phyloP scores from a whole-genome alignment of 2,888 invertebrate species.

The Blomia tropicalis region DNA sequence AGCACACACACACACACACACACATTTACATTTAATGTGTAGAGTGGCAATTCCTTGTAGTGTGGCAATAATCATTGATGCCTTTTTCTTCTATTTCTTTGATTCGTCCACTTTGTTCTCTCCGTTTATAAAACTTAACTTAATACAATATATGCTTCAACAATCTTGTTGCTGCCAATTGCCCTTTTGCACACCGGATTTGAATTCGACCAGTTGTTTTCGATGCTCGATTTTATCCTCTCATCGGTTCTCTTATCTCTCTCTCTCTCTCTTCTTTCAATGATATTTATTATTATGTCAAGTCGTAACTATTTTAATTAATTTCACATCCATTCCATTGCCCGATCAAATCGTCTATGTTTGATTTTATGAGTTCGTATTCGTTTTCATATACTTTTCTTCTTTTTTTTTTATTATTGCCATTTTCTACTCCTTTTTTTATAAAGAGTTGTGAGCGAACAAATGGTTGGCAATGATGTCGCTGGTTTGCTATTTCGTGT shows the following conservation, averaged over 20 bases:
- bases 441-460: conserved; percentile 1
- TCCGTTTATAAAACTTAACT: too few species aligned
- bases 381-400: conserved; percentile 7
- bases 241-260: not conserved
- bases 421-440: not conserved
- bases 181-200: not conserved
- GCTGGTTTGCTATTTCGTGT: too few species aligned
- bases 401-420: not conserved
- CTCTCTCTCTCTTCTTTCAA: not conserved
- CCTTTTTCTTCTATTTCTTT: too few species aligned
- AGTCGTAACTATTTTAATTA: conserved; percentile 11
- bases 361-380: conserved; percentile 11
- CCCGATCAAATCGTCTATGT: not conserved
- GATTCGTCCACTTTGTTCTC: too few species aligned
- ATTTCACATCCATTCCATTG: conserved; percentile 8
- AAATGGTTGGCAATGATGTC: too few species aligned
- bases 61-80: too few species aligned
- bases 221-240: not conserved
- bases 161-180: not conserved
- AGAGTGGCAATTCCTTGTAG: too few species aligned
- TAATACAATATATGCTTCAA: not conserved
- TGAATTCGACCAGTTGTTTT: not conserved
- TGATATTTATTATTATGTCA: conserved; percentile 10
- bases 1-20: too few species aligned
- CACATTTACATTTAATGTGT: too few species aligned